phyloP scores from a whole-genome alignment of 37 sponge, comb jelly and placozoan species.

The Lycopodina hypogea region DNA sequence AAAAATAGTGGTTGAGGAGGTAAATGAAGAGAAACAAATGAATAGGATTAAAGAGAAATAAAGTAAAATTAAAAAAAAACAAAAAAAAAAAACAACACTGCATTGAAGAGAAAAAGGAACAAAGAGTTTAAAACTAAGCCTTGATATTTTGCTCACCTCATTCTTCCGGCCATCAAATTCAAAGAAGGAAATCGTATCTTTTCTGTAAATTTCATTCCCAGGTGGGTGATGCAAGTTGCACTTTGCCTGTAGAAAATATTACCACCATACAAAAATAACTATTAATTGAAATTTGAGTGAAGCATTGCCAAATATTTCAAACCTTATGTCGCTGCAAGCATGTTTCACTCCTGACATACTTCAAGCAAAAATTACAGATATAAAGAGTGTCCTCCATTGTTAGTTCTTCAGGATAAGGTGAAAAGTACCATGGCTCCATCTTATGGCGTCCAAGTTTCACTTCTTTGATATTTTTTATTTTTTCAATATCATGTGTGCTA shows the following conservation, averaged over 20 bases:
- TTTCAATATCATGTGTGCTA: constrained; percentile 79
- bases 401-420: constrained; percentile 95
- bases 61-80: too few species aligned
- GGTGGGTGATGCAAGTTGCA: constrained; percentile 93
- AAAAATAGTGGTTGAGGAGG: too few species aligned
- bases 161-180: constrained; percentile 98
- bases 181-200: constrained; percentile 91
- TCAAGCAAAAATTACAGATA: constrained; percentile 98
- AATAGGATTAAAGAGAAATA: too few species aligned
- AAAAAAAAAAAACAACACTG: too few species aligned
- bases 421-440: constrained; percentile 98
- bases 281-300: too few species aligned
- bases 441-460: constrained; percentile 87
- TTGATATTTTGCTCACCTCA: constrained; percentile 77
- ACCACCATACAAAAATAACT: too few species aligned
- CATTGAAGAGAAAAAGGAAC: too few species aligned
- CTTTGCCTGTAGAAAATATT: constrained; percentile 74
- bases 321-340: constrained; percentile 87
- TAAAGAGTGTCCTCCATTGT: constrained; percentile 81
- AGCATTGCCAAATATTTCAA: too few species aligned
- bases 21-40: too few species aligned
- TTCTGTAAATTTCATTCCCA: constrained; percentile 98
- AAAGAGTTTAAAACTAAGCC: too few species aligned
- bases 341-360: constrained; percentile 85
- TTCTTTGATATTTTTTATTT: constrained; percentile 94